phyloP scores from a whole-genome alignment of 2,888 invertebrate genomes.

The Thereva unica region DNA sequence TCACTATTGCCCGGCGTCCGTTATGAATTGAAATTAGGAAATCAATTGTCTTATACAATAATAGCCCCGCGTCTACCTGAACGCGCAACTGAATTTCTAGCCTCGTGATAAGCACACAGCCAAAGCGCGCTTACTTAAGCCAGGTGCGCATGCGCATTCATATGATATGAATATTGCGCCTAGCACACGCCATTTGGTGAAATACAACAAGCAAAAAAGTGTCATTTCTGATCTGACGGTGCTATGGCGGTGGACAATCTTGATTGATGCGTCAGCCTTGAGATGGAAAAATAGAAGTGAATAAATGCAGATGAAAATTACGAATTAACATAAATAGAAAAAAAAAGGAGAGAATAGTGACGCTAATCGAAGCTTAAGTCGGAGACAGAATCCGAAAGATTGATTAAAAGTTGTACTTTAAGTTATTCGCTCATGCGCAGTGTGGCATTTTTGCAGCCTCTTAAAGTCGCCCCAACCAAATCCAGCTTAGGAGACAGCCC shows the following conservation, averaged over 20 bases:
- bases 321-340: no score
- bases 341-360: no score
- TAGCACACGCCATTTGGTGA: no score
- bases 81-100: no score
- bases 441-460: background rate
- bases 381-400: background rate
- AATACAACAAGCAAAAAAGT: no score
- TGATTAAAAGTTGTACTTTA: slow-evolving; percentile 9
- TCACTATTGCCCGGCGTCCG: slow-evolving; percentile 10
- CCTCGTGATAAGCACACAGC: no score
- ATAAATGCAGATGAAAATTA: no score
- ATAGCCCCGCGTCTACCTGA: background rate
- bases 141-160: no score
- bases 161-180: no score
- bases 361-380: slow-evolving; percentile 3
- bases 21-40: slow-evolving; percentile 31
- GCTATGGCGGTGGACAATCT: background rate
- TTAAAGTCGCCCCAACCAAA: slow-evolving; percentile 34
- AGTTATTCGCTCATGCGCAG: slow-evolving; percentile 1
- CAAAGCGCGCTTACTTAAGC: no score
- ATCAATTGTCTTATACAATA: slow-evolving; percentile 3
- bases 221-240: no score
- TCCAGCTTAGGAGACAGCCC: slow-evolving; percentile 15
- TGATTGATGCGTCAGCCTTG: slow-evolving; percentile 34
- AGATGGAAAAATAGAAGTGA: background rate